Evolutionary conservation across 1,140 invertebrate species (phyloP).

Genomic region (Drosophila lini): DNA sequence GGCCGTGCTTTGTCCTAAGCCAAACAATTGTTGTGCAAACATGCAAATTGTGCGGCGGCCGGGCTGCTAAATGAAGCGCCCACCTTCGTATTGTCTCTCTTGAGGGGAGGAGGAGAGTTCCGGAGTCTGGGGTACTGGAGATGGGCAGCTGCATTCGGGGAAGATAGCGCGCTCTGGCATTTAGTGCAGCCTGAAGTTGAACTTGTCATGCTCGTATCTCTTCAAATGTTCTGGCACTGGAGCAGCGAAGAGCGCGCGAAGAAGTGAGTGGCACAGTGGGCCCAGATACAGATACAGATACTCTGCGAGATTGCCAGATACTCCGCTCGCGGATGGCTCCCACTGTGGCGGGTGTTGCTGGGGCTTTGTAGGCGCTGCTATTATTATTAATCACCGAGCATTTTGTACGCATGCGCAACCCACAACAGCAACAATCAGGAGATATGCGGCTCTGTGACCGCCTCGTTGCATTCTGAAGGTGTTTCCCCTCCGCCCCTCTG

Average conservation of each 20-base stretch:
- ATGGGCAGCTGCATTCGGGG: slow-evolving; percentile 55
- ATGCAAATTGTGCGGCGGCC: slow-evolving; percentile 76
- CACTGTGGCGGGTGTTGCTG: slow-evolving; percentile 48
- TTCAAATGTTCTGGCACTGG: slow-evolving; percentile 73
- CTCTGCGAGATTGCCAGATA: slow-evolving; percentile 23
- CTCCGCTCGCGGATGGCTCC: slow-evolving; percentile 14
- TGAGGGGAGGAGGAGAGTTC: neutral
- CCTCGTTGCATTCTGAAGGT: slow-evolving; percentile 81
- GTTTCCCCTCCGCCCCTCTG: slow-evolving; percentile 46
- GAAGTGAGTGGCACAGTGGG: slow-evolving; percentile 27
- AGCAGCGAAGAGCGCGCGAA: slow-evolving; percentile 33
- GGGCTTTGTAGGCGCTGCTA: slow-evolving; percentile 71
- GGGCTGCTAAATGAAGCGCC: slow-evolving; percentile 77
- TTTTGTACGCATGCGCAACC: slow-evolving; percentile 82
- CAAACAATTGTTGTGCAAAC: slow-evolving; percentile 83
- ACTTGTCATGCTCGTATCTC: slow-evolving; percentile 81
- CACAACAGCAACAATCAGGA: slow-evolving; percentile 58
- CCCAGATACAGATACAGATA: slow-evolving; percentile 15
- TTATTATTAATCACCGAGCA: slow-evolving; percentile 83
- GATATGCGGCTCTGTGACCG: slow-evolving; percentile 70
- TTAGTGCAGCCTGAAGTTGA: slow-evolving; percentile 73
- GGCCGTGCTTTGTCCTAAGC: slow-evolving; percentile 67
- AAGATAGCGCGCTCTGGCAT: slow-evolving; percentile 54
- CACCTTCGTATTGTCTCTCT: slow-evolving; percentile 67
- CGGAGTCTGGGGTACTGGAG: neutral